A percentile compares a stretch with the other conserved stretches of the same genome.
These are phyloP conservation scores for Triplophysa dalaica DNA, from an alignment of 2,113 vertebrate genomes.

Conservation along the genomic window DNA sequence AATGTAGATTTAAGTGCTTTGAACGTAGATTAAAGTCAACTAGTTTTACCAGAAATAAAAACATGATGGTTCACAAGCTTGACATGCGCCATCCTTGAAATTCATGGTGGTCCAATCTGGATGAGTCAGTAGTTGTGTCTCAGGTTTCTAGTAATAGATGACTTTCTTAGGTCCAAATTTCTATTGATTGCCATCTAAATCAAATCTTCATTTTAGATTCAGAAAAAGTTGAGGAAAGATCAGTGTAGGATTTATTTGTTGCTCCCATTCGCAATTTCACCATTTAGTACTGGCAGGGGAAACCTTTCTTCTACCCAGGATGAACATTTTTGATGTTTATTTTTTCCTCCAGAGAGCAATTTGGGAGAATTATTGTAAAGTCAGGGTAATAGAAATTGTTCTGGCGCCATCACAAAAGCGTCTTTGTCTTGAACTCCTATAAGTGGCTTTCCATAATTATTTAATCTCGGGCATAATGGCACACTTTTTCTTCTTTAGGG, in stretches of 20 bases:
- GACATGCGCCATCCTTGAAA: neutral
- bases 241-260: conserved; percentile 43
- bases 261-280: conserved; percentile 30
- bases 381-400: conserved; percentile 59
- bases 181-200: conserved; percentile 27
- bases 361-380: conserved; percentile 57
- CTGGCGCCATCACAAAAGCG: conserved; percentile 60
- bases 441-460: conserved; percentile 60
- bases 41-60: too few relatives aligned
- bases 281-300: conserved; percentile 40
- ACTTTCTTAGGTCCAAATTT: conserved; percentile 33
- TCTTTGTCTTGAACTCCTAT: conserved; percentile 62
- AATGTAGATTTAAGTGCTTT: neutral
- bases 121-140: neutral
- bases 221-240: conserved; percentile 27
- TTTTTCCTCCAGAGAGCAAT: conserved; percentile 56
- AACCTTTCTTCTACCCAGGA: conserved; percentile 46
- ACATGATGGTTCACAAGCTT: too few relatives aligned
- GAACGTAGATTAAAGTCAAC: too few relatives aligned
- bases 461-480: conserved; percentile 57
- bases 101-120: neutral
- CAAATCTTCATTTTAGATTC: conserved; percentile 36
- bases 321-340: conserved; percentile 46
- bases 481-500: conserved; percentile 34
- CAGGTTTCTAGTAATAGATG: conserved; percentile 37